These are phyloP conservation scores for Chionoecetes opilio DNA, from an alignment of 1,140 invertebrate genomes.

Conservation along the genomic window DNA sequence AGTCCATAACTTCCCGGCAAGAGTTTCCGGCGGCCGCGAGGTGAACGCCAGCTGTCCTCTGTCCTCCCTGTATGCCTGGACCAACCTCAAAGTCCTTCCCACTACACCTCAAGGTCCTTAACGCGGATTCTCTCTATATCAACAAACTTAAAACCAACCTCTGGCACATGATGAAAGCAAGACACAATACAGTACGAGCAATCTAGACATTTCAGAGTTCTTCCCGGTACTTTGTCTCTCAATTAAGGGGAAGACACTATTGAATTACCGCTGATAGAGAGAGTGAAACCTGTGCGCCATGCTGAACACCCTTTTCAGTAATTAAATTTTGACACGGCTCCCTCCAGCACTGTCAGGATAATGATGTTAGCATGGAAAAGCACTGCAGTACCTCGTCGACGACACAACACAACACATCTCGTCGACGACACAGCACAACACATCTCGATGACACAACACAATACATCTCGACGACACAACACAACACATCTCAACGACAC, in stretches of 20 bases:
- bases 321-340: slow-evolving; percentile 20
- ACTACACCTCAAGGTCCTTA: background rate
- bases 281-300: slow-evolving; percentile 1
- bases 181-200: background rate
- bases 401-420: no score
- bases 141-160: background rate
- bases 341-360: slow-evolving; percentile 14
- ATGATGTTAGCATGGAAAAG: slow-evolving; percentile 19
- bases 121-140: background rate
- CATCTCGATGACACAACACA: background rate
- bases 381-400: background rate
- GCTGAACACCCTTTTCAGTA: background rate
- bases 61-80: background rate
- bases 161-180: background rate
- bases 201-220: background rate
- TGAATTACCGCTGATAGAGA: slow-evolving; percentile 1
- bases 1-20: background rate
- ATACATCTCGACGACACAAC: no score
- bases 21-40: background rate
- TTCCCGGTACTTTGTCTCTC: slow-evolving; percentile 10
- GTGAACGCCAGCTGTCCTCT: slow-evolving; percentile 2
- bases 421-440: no score
- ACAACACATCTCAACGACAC: background rate
- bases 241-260: background rate
- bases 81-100: no score